Percentiles rank a stretch among this genome's conserved stretches.
Evolutionary conservation across 1,140 invertebrate species (phyloP).

Genomic region (Heliconius congener): DNA sequence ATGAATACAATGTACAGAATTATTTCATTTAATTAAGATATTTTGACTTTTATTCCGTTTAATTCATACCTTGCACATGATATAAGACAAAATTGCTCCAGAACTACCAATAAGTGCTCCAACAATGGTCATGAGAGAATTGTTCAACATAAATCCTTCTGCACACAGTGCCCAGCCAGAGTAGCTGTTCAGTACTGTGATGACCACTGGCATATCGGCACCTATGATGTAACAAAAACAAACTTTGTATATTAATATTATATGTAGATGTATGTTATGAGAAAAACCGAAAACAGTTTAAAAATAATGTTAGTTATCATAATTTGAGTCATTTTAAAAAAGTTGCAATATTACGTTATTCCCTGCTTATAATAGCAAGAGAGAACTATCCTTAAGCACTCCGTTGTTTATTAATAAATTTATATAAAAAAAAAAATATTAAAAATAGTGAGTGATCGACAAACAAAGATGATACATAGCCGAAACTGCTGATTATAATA

Average conservation of each 20-base stretch:
- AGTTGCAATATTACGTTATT: no score
- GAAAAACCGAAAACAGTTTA: no score
- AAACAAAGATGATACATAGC: no score
- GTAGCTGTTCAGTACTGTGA: conserved; percentile 94
- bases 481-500: no score
- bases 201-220: conserved; percentile 96
- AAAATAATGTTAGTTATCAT: no score
- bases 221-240: conserved; percentile 69
- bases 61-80: conserved; percentile 92
- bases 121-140: conserved; percentile 95
- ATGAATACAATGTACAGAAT: not conserved
- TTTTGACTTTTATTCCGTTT: not conserved
- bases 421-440: no score
- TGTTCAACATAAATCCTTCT: conserved; percentile 97
- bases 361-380: no score
- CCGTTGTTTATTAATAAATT: no score
- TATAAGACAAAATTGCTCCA: conserved; percentile 95
- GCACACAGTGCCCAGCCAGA: conserved; percentile 93
- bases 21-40: not conserved
- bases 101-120: conserved; percentile 95
- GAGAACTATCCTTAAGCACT: no score
- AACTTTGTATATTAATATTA: not conserved
- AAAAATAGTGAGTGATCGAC: no score
- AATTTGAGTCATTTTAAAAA: no score
- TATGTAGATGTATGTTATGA: no score